Evolutionary conservation across 2,797 vertebrate genomes (phyloP).

Genomic region (Rallus crepitans): DNA sequence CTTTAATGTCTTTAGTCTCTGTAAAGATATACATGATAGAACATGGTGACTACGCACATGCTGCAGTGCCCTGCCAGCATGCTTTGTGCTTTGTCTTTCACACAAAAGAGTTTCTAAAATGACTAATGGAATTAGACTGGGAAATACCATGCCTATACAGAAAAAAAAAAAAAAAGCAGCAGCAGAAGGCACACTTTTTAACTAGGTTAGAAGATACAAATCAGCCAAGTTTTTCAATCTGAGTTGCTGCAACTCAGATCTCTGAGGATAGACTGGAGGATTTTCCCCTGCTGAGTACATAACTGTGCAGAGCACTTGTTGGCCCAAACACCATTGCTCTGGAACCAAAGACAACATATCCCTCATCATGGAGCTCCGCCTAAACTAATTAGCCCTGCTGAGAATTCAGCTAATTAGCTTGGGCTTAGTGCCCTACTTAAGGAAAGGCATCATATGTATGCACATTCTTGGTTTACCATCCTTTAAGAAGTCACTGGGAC

Average conservation of each 20-base stretch:
- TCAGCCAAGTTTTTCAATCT: not conserved
- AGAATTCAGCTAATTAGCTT: not conserved
- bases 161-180: not conserved
- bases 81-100: not conserved
- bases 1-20: not conserved
- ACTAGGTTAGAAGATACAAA: not conserved
- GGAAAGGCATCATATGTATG: not conserved
- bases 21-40: not conserved
- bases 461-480: not conserved
- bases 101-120: constrained; percentile 13
- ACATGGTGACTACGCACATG: not conserved
- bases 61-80: not conserved
- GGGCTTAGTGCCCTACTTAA: not conserved
- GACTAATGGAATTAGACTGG: not conserved
- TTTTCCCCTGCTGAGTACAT: not conserved
- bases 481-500: not conserved
- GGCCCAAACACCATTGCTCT: not conserved
- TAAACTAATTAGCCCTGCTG: not conserved
- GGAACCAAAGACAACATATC: not conserved
- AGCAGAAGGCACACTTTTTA: not conserved
- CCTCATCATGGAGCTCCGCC: not conserved
- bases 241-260: not conserved
- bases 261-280: not conserved
- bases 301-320: not conserved
- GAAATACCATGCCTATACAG: not conserved